phyloP scores from a whole-genome alignment of 2,888 invertebrate species.

The Coelinius sp. region DNA sequence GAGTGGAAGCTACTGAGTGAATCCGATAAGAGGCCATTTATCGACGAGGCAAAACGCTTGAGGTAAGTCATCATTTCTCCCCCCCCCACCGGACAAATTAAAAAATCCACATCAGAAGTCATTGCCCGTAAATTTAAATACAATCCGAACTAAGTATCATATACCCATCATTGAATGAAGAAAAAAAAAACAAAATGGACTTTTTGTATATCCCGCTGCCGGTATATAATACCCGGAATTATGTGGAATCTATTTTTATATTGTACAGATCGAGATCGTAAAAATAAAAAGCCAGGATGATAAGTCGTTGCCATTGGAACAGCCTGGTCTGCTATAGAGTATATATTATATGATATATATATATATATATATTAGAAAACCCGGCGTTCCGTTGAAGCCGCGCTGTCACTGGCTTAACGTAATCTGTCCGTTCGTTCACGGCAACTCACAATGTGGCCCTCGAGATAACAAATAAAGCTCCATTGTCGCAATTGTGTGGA shows the following conservation, averaged over 20 bases:
- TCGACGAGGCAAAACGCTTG: constrained; percentile 90
- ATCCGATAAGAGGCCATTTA: constrained; percentile 89
- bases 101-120: too few relatives aligned
- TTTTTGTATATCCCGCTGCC: not conserved
- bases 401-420: constrained; percentile 69
- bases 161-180: too few relatives aligned
- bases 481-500: constrained; percentile 72
- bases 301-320: constrained; percentile 63
- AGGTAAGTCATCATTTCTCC: constrained; percentile 76
- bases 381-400: constrained; percentile 64
- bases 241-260: constrained; percentile 62
- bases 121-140: not conserved
- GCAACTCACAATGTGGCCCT: constrained; percentile 71
- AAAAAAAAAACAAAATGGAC: constrained; percentile 41
- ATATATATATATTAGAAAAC: constrained; percentile 34
- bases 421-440: constrained; percentile 71
- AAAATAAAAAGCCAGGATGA: constrained; percentile 66
- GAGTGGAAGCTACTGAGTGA: constrained; percentile 92
- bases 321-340: constrained; percentile 41
- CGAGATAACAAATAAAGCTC: constrained; percentile 72
- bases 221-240: constrained; percentile 40
- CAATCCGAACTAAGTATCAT: constrained; percentile 5
- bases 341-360: constrained; percentile 17
- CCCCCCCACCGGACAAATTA: too few relatives aligned
- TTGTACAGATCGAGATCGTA: constrained; percentile 60